These are phyloP conservation scores for Periplaneta americana DNA, from an alignment of 1,140 invertebrate species.

Conservation along the genomic window DNA sequence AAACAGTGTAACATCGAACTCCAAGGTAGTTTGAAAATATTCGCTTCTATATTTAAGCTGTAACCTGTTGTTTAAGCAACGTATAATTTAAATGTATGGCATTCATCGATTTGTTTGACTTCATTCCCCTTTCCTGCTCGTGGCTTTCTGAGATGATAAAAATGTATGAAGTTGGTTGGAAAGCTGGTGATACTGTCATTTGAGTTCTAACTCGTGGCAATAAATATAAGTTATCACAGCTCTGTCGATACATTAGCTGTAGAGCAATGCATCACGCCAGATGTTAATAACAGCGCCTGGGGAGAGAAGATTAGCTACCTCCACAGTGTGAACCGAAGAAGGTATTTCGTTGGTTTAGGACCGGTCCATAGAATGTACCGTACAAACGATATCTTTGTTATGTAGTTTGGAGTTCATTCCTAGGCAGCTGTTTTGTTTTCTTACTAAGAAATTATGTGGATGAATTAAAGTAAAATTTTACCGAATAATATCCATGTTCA, in stretches of 20 bases:
- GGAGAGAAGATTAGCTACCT: background rate
- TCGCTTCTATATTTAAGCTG: background rate
- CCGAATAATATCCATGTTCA: too few species aligned
- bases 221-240: background rate
- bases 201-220: background rate
- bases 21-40: too few species aligned
- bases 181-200: background rate
- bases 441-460: too few species aligned
- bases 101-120: background rate
- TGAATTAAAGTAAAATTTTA: too few species aligned
- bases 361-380: too few species aligned
- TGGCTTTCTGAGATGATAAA: background rate
- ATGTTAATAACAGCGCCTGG: background rate
- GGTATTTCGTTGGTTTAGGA: too few species aligned
- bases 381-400: too few species aligned
- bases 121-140: background rate
- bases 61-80: background rate
- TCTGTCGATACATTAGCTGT: background rate
- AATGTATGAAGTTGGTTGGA: background rate
- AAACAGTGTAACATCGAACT: too few species aligned
- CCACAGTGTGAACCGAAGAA: background rate
- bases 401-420: too few species aligned
- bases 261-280: background rate
- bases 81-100: background rate
- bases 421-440: too few species aligned